Conservation (phyloP, 2,888 invertebrate genomes). For the Suillia variegata region DNA sequence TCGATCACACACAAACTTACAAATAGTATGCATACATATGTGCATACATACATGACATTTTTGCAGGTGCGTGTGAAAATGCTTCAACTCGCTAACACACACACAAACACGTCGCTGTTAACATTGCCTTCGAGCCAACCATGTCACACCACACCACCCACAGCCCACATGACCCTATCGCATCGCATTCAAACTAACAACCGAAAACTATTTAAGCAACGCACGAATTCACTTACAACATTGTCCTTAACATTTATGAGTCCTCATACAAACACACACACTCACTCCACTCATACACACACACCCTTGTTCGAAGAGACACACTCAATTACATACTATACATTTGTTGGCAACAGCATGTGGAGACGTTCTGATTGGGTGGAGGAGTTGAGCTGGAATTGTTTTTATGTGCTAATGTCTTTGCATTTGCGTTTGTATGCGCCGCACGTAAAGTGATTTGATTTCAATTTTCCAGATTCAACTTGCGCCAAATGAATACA, state of each 20-base stretch:
- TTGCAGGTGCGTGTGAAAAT: too few species aligned
- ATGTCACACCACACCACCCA: too few species aligned
- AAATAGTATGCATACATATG: slow-evolving; percentile 26
- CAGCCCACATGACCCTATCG: too few species aligned
- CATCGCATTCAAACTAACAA: background rate
- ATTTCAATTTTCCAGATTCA: slow-evolving; percentile 53
- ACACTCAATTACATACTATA: background rate
- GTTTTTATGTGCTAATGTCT: slow-evolving; percentile 3
- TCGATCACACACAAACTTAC: too few species aligned
- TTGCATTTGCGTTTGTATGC: slow-evolving; percentile 39
- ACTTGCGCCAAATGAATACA: slow-evolving; percentile 11
- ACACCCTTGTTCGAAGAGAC: too few species aligned
- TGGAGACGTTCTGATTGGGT: background rate
- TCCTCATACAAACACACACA: background rate
- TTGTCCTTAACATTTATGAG: background rate
- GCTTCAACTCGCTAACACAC: slow-evolving; percentile 4
- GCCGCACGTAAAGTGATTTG: slow-evolving; percentile 54
- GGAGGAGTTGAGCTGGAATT: background rate
- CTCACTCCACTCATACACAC: background rate
- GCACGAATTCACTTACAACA: slow-evolving; percentile 11
- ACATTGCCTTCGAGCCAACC: slow-evolving; percentile 34
- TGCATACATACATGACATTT: slow-evolving; percentile 19
- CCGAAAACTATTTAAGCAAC: slow-evolving; percentile 7
- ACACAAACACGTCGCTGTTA: slow-evolving; percentile 33
- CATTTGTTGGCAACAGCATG: too few species aligned